Conservation (phyloP, 2,888 invertebrate genomes). For the Caradrina clavipalpis region DNA sequence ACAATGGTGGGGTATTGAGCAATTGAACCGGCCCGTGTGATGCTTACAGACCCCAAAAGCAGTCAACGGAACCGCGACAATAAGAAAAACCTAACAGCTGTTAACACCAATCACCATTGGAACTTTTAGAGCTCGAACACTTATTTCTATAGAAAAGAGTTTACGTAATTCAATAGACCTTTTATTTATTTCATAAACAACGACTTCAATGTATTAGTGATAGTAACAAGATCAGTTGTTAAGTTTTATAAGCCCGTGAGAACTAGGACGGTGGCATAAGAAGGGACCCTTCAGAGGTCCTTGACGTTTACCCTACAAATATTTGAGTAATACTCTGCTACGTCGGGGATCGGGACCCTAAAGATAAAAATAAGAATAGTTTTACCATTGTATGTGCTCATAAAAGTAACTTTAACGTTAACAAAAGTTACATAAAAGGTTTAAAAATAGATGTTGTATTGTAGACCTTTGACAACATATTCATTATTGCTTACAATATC, state of each 20-base stretch:
- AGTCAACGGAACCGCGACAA: slow-evolving; percentile 30
- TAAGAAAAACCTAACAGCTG: slow-evolving; percentile 23
- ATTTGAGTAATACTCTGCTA: slow-evolving; percentile 71
- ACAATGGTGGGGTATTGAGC: slow-evolving; percentile 65
- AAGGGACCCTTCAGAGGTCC: slow-evolving; percentile 69
- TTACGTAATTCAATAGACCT: not conserved
- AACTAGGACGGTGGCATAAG: slow-evolving; percentile 64
- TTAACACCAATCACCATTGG: slow-evolving; percentile 5
- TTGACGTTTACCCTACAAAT: slow-evolving; percentile 75
- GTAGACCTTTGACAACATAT: slow-evolving; percentile 1
- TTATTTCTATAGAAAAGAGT: slow-evolving; percentile 8
- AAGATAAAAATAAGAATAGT: slow-evolving; percentile 25
- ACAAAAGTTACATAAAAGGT: not conserved
- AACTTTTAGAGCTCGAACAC: slow-evolving; percentile 1
- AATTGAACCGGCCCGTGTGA: slow-evolving; percentile 63
- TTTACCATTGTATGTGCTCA: not conserved
- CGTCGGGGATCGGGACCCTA: slow-evolving; percentile 35
- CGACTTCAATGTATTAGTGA: slow-evolving; percentile 23
- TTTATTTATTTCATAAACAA: slow-evolving; percentile 8
- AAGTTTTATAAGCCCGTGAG: slow-evolving; percentile 57
- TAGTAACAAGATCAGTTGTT: slow-evolving; percentile 49
- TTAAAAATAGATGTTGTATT: not conserved
- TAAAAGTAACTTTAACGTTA: not conserved
- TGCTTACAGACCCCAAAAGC: slow-evolving; percentile 41
- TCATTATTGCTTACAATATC: slow-evolving; percentile 17